Evolutionary conservation across 2,797 vertebrate species (phyloP), one percentile per base, ranked within the genome.

Genomic region (Liasis olivaceus): DNA sequence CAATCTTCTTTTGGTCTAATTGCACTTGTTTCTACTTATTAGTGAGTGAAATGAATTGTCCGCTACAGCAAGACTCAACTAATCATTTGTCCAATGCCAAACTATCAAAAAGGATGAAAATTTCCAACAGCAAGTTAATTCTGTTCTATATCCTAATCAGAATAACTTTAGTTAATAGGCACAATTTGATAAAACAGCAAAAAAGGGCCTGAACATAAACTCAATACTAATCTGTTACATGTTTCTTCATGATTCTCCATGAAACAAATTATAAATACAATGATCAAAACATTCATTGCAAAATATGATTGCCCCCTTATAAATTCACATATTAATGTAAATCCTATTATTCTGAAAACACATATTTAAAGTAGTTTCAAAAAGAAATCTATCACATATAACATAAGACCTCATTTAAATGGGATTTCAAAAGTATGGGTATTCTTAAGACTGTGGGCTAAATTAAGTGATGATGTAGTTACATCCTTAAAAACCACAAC

Each of bases 81-180:
- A 58, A 94, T 93, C 94, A 95, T 89, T 62, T 85, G 94, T 60
- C 69, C 95, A 93, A 91, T n/a, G 93, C 95, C 90, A 96, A 95
- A 90, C 90, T 90, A 66, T 20, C 89, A 1, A 90, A 20, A 85
- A 94, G 94, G 88, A 93, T 93, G 92, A 92, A 86, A 96, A 89
- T 86, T 94, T 94, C 14, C 84, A 89, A 95, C 91, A 88, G 87
- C 90, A 92, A 95, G n/a, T 26, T 85, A 91, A 94, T 24, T 17
- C 66, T 95, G 42, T 66, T 94, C 26, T 64, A 91, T 66, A 89
- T 66, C 77, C 90, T n/a, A n/a, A 26, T 88, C 42, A 0, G 42
- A 0, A 90, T 28, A 11, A 0, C 0, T 5, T 64, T 51, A 36
- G n/a, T 87, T 92, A 92, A 2, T 91, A 91, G 63, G 2, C 12